Evolutionary conservation across 2,113 vertebrate species (phyloP).

Genomic region (Thunnus maccoyii): DNA sequence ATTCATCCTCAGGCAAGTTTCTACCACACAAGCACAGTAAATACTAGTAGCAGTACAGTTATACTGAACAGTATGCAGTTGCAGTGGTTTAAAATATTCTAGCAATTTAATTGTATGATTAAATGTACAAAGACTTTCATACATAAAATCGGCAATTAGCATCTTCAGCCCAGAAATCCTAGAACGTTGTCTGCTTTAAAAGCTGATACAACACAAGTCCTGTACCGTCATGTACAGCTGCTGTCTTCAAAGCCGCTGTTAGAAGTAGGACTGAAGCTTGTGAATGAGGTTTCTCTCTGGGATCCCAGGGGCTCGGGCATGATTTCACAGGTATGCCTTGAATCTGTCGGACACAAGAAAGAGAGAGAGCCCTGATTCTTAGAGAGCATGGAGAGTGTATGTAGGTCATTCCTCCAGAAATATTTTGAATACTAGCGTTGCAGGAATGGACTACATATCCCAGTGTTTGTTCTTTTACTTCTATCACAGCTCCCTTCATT

Average conservation of each 20-base stretch:
- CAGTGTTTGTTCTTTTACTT: no score
- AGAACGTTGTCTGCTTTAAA: background rate
- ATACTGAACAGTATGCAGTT: no score
- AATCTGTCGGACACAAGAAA: conserved; percentile 39
- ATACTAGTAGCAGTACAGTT: no score
- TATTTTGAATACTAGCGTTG: background rate
- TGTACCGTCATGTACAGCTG: conserved; percentile 8
- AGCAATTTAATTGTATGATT: no score
- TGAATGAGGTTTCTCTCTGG: conserved; percentile 44
- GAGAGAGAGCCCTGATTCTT: conserved; percentile 37
- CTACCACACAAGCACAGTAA: no score
- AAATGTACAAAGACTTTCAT: no score
- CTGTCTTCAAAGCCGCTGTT: background rate
- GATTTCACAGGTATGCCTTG: conserved; percentile 43
- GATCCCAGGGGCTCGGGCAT: conserved; percentile 47
- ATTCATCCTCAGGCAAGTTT: no score
- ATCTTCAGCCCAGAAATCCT: conserved; percentile 10
- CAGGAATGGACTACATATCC: conserved; percentile 15
- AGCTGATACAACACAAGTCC: background rate
- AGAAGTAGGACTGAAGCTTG: conserved; percentile 50
- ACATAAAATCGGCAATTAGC: no score
- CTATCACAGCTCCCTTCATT: no score
- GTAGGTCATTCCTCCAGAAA: conserved; percentile 21
- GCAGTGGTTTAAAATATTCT: no score
- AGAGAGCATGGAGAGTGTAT: conserved; percentile 18